These are phyloP conservation scores for Zoanthus solanderi DNA, from an alignment of 92 coral and sea anemone genomes.

Conservation along the genomic window DNA sequence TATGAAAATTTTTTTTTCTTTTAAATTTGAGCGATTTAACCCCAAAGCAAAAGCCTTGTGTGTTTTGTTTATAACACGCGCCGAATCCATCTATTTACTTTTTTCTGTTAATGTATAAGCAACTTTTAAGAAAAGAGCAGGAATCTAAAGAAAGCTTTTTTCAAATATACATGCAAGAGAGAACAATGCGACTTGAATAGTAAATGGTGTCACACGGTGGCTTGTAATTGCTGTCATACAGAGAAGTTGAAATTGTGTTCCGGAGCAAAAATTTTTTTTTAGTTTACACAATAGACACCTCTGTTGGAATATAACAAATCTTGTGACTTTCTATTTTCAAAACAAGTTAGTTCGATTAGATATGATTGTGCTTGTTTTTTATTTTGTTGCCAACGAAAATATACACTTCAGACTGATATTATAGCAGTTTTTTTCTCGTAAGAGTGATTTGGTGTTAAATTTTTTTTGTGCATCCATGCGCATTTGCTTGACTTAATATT, in stretches of 20 bases:
- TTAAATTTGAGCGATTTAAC: background rate
- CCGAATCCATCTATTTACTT: slow-evolving; percentile 36
- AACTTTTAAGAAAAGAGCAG: slow-evolving; percentile 53
- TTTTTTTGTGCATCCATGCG: background rate
- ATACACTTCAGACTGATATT: background rate
- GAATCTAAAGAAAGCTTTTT: slow-evolving; percentile 12
- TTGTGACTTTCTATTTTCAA: slow-evolving; percentile 9
- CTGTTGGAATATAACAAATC: slow-evolving; percentile 20
- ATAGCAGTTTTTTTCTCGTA: background rate
- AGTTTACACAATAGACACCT: background rate
- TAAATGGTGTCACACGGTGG: slow-evolving; percentile 16
- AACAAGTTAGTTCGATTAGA: slow-evolving; percentile 6
- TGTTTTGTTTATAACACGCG: slow-evolving; percentile 25
- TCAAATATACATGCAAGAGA: slow-evolving; percentile 8
- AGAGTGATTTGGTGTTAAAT: background rate
- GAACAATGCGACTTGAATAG: slow-evolving; percentile 42
- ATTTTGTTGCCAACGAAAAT: background rate
- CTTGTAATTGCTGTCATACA: slow-evolving; percentile 31
- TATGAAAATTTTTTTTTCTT: background rate
- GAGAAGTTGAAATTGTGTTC: slow-evolving; percentile 33
- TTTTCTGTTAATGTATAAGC: slow-evolving; percentile 38
- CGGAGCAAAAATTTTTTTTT: background rate
- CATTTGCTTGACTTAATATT: background rate
- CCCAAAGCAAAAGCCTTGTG: background rate
- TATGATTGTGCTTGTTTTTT: background rate